Base-by-base conservation (phyloP, 2,888 invertebrate species). In the Phragmatobia fuliginosa region DNA sequence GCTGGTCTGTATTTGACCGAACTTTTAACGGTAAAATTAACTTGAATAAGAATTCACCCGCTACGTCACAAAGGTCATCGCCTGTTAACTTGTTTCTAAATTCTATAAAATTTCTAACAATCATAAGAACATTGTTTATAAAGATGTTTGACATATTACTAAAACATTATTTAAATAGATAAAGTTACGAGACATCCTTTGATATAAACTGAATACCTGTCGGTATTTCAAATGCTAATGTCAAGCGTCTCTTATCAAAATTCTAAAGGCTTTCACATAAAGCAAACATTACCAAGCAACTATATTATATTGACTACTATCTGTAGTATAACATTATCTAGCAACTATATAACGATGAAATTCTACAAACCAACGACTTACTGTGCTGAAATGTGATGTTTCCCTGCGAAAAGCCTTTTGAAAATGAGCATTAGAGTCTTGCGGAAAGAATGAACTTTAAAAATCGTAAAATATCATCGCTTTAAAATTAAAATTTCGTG, bases 201-300 rank as follows among this genome's bases (percentile, higher is more conserved):
- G 64, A 71, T 74, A 62, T 61, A 52, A 74, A 67, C 70, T 67
- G 63, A 81, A 76, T 64, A 74, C 70, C 73, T 45, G 21, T 49
- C 72, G 74, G 69, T 73, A 78, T 78, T 74, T 36, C 59, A 74
- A 71, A 76, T 66, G 41, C 68, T 45, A 21, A 45, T 45, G 31
- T 41, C 45, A 60, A 72, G 70, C 58, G 56, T 66, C 61, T 41
- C 68, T 73, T 63, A 62, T 72, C 73, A 73, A 78, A 68, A 81
- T 81, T 72, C 72, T 71, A 68, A 73, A 70, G 73, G 73, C 72
- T 66, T 78, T 68, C 68, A 78, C 70, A 66, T 66, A 74, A 67
- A 72, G 66, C 67, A 68, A 77, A 65, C 61, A 32, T 58, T 71
- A 36, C 62, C 41, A 60, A 62, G 21, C 28, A 41, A 52, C 32